phyloP scores from a whole-genome alignment of 2,888 invertebrate species.

The Lycocerus yunnanus region DNA sequence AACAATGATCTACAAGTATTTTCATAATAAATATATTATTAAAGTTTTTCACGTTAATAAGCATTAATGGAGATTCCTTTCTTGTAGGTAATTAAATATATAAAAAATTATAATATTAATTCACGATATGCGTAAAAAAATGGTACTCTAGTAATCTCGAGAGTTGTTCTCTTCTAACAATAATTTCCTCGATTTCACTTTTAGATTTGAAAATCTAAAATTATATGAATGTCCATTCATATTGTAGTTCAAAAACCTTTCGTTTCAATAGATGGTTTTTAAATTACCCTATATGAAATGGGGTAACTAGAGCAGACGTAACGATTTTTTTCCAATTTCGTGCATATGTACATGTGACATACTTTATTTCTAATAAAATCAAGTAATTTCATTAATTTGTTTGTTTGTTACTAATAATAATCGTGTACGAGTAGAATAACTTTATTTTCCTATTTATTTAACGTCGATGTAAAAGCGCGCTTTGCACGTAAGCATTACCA shows the following conservation, averaged over 20 bases:
- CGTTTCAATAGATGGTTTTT: background rate
- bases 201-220: background rate
- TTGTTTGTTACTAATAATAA: no score
- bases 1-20: background rate
- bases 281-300: slow-evolving; percentile 14
- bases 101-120: background rate
- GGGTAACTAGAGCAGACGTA: slow-evolving; percentile 4
- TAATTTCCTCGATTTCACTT: background rate
- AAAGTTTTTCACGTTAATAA: background rate
- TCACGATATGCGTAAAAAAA: background rate
- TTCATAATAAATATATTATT: background rate
- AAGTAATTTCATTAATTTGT: background rate
- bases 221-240: background rate
- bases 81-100: background rate
- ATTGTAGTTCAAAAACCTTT: background rate
- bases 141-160: no score
- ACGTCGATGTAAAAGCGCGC: no score
- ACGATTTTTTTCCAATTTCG: background rate
- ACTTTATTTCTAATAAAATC: background rate
- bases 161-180: background rate
- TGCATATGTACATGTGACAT: background rate
- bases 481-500: background rate
- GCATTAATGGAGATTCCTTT: background rate
- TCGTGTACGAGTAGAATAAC: no score
- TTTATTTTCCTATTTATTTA: no score